Percentiles rank a stretch among this genome's conserved stretches.
Evolutionary conservation across 2,113 vertebrate species (phyloP).

Genomic region (Ictidomys tridecemlineatus): DNA sequence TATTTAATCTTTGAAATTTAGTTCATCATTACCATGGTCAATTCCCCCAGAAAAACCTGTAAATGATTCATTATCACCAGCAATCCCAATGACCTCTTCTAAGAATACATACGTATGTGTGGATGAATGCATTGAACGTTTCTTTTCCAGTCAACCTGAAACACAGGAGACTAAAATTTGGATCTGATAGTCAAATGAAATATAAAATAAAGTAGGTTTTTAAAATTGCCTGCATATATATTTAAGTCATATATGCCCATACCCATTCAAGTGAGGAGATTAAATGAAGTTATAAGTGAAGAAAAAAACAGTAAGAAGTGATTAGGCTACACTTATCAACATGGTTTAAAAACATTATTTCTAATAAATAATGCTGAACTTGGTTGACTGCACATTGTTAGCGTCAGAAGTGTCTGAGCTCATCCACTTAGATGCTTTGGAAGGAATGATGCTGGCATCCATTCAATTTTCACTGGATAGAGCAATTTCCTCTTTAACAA

Average conservation of each 20-base stretch:
- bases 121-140: neutral
- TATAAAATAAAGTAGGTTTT: neutral
- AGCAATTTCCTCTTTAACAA: neutral
- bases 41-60: neutral
- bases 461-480: neutral
- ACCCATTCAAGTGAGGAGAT: neutral
- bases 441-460: neutral
- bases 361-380: neutral
- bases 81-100: neutral
- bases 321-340: neutral
- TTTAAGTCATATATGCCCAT: neutral
- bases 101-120: neutral
- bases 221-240: neutral
- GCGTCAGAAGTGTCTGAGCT: neutral
- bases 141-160: neutral
- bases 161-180: neutral
- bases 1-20: conserved; percentile 13
- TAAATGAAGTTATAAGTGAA: neutral
- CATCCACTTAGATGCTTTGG: neutral
- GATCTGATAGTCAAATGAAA: neutral
- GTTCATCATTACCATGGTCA: neutral
- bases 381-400: neutral
- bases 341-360: neutral
- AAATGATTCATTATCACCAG: neutral
- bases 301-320: neutral